Base-by-base conservation (phyloP, 2,113 vertebrate species). In the Micronisus gabar region DNA sequence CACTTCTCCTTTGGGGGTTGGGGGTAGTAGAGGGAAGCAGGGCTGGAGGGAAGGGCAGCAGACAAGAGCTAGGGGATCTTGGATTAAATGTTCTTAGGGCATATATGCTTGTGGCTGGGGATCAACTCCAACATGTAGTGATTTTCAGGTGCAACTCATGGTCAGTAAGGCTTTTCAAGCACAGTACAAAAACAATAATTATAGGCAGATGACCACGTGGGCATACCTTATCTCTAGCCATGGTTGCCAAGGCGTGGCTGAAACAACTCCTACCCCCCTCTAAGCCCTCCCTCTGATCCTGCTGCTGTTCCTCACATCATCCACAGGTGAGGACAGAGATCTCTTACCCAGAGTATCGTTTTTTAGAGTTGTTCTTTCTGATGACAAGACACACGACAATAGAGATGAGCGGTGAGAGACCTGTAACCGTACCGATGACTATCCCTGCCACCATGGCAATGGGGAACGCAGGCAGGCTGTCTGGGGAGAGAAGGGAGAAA, bases 301-400 rank as follows among this genome's bases (percentile, higher is more conserved):
- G 72, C 88, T 81, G 63, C 56, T 76, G 43, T 52, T 71, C 90
- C 92, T 92, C 92, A 81, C 86, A 78, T 36, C 45, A 81, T 50
- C 14, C 81, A 75, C 23, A 13, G 72, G 88, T 95, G 90, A 96
- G 93, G 95, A 97, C 48, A 70, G 47, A 70, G 61, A 94, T 76
- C 70, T 95, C 99, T 98, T 98, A 99, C 99, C 99, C 99, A 94
- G 98, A 98, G 32, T 99, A 99, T 66, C 99, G 98, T 61, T 98
- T 98, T 93, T 98, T 98, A 52, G 97, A 98, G 94, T 98, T 98
- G 81, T 98, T 98, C 97, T 98, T 98, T 97, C 98, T 98, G 88
- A 98, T 98, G 92, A 98, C 95, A 50, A 99, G 76, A 96, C 98
- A 99, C 94, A 98, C 98, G 22, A 98, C 96, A 94, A 98, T 88